A percentile compares a stretch with the other conserved stretches of the same genome.
phyloP scores from a whole-genome alignment of 2,888 invertebrate genomes.

The Hypomecis atomaria region DNA sequence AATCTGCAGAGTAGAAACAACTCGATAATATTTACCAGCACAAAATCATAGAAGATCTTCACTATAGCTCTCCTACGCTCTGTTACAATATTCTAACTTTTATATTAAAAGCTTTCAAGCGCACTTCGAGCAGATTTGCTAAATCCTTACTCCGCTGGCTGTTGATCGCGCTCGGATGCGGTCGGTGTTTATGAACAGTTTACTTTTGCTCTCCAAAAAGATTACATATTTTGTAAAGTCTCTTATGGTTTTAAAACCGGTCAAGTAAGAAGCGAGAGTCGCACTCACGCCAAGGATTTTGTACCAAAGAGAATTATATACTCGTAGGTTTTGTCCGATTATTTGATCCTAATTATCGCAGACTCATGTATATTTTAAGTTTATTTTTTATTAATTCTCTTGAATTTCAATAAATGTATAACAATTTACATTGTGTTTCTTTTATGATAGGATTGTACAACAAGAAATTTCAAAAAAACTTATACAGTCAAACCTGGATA shows the following conservation, averaged over 20 bases:
- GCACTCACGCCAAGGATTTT: too few relatives aligned
- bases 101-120: conserved; percentile 30
- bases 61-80: conserved; percentile 1
- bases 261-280: too few relatives aligned
- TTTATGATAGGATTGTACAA: too few relatives aligned
- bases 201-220: conserved; percentile 5
- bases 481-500: too few relatives aligned
- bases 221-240: conserved; percentile 1
- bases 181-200: conserved; percentile 14
- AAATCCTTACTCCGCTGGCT: conserved; percentile 19
- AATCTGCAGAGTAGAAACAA: background rate
- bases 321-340: too few relatives aligned
- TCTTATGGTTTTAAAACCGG: background rate
- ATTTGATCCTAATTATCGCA: too few relatives aligned
- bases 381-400: too few relatives aligned
- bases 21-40: conserved; percentile 6
- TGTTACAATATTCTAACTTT: conserved; percentile 26
- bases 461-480: too few relatives aligned
- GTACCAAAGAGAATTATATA: too few relatives aligned
- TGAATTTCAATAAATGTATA: too few relatives aligned
- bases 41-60: background rate
- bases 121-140: conserved; percentile 23
- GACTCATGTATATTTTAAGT: too few relatives aligned
- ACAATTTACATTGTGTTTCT: too few relatives aligned
- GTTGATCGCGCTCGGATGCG: conserved; percentile 18